phyloP scores from a whole-genome alignment of 1,140 invertebrate genomes.

The Sitodiplosis mosellana region DNA sequence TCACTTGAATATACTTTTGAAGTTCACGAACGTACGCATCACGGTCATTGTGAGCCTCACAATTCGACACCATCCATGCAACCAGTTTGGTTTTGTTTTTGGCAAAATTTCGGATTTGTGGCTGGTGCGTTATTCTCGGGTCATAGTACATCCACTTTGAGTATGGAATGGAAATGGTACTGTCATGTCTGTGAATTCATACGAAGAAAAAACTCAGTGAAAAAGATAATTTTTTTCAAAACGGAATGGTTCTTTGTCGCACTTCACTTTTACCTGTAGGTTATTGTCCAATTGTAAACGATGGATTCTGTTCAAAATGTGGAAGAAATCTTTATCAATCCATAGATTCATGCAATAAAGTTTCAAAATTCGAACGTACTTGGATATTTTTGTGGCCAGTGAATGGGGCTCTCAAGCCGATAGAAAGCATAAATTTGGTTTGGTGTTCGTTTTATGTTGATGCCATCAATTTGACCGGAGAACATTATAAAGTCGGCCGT shows the following conservation, averaged over 20 bases:
- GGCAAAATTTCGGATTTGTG: too few relatives aligned
- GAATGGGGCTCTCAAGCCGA: neutral
- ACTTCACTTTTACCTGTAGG: neutral
- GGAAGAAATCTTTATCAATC: too few relatives aligned
- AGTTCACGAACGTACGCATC: too few relatives aligned
- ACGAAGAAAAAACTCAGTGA: constrained; percentile 38
- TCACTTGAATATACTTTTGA: too few relatives aligned
- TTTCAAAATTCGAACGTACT: too few relatives aligned
- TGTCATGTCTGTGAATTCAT: too few relatives aligned
- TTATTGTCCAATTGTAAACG: neutral
- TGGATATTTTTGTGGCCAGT: too few relatives aligned
- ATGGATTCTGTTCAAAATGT: neutral
- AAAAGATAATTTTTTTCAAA: too few relatives aligned
- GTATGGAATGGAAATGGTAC: constrained; percentile 8
- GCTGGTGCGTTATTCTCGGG: constrained; percentile 12
- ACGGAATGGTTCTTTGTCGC: neutral
- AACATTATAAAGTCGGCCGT: neutral
- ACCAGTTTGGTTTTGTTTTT: too few relatives aligned
- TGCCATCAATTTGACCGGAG: neutral
- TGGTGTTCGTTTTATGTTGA: neutral
- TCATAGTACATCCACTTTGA: constrained; percentile 18
- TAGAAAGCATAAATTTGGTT: neutral
- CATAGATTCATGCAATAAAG: too few relatives aligned
- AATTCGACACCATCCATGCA: too few relatives aligned
- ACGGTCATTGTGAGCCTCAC: too few relatives aligned